Evolutionary conservation across 2,113 vertebrate genomes (phyloP).

Genomic region (Agelaius tricolor): DNA sequence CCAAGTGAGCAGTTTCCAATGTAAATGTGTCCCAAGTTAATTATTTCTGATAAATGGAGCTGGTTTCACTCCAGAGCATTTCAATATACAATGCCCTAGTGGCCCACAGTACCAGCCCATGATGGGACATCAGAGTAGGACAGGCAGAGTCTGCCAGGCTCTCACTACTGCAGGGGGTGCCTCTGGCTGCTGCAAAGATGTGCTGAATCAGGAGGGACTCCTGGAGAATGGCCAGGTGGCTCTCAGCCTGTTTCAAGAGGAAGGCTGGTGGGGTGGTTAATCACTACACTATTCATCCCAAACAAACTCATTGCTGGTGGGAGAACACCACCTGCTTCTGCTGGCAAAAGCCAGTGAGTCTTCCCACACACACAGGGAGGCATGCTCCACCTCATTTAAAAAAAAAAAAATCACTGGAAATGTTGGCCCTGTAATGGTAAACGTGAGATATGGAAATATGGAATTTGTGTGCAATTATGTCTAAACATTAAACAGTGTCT

Average conservation of each 20-base stretch:
- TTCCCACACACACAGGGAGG: neutral
- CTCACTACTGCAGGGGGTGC: neutral
- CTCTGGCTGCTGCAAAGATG: conserved; percentile 8
- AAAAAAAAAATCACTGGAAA: neutral
- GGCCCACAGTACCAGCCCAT: neutral
- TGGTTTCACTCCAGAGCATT: neutral
- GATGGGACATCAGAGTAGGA: neutral
- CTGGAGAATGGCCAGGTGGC: conserved; percentile 7
- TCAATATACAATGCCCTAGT: neutral
- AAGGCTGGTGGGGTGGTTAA: neutral
- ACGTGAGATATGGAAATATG: neutral
- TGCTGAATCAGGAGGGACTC: conserved; percentile 39
- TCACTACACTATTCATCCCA: neutral
- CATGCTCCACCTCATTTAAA: neutral
- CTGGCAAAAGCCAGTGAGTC: neutral
- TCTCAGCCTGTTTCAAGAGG: neutral
- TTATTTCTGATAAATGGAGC: neutral
- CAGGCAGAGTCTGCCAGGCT: neutral
- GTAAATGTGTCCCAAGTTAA: neutral
- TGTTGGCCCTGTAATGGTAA: neutral
- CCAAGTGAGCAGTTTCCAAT: neutral
- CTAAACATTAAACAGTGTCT: neutral
- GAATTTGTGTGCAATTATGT: neutral
- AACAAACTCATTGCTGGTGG: conserved; percentile 2
- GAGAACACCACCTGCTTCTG: conserved; percentile 31